A percentile compares a stretch with the other conserved stretches of the same genome.
Evolutionary conservation across 2,797 vertebrate species (phyloP).

Genomic region (Poecile montanus): DNA sequence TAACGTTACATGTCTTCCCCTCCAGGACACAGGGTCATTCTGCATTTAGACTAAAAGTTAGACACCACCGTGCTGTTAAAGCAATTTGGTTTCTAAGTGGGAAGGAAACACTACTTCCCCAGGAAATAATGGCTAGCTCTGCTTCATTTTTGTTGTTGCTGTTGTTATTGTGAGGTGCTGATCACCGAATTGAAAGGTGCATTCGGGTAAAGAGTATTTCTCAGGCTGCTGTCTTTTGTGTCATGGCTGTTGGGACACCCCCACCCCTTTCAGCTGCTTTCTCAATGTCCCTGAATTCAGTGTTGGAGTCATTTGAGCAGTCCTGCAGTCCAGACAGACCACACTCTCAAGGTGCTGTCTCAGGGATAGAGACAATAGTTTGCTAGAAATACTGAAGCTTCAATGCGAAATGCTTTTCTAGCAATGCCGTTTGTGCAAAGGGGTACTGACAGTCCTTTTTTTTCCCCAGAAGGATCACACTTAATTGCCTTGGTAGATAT

Average conservation of each 20-base stretch:
- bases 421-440: slow-evolving; percentile 52
- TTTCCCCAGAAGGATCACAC: slow-evolving; percentile 60
- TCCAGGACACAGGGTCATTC: slow-evolving; percentile 72
- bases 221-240: slow-evolving; percentile 67
- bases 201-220: slow-evolving; percentile 76
- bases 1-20: slow-evolving; percentile 76
- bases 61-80: slow-evolving; percentile 45
- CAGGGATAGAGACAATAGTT: slow-evolving; percentile 70
- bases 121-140: slow-evolving; percentile 66
- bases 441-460: slow-evolving; percentile 54
- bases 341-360: slow-evolving; percentile 62
- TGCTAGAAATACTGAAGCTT: slow-evolving; percentile 65
- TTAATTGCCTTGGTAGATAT: slow-evolving; percentile 72
- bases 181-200: slow-evolving; percentile 70
- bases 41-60: slow-evolving; percentile 55
- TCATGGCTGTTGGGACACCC: slow-evolving; percentile 59
- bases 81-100: slow-evolving; percentile 50
- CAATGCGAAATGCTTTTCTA: slow-evolving; percentile 68
- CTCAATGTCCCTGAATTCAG: slow-evolving; percentile 66
- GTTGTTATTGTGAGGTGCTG: slow-evolving; percentile 71
- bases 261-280: slow-evolving; percentile 75
- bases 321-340: slow-evolving; percentile 67
- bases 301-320: slow-evolving; percentile 64
- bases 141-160: slow-evolving; percentile 36
- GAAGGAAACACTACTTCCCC: slow-evolving; percentile 57